Percentiles rank a stretch among this genome's conserved stretches.
Conservation (phyloP, 1,140 invertebrate genomes). For the Sinonovacula constricta region DNA sequence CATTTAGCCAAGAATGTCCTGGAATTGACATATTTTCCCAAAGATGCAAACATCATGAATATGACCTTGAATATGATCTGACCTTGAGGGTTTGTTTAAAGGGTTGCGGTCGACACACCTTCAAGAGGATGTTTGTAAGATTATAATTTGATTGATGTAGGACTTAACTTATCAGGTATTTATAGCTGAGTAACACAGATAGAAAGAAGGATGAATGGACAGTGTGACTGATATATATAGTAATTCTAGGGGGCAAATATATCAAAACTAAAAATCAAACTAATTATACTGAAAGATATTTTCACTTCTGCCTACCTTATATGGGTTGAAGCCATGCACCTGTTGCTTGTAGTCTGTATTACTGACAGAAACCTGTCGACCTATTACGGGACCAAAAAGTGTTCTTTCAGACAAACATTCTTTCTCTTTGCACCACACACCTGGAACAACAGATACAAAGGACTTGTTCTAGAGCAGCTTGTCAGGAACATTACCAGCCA, state of each 20-base stretch:
- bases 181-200: not conserved
- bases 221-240: not conserved
- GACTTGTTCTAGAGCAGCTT: too few relatives aligned
- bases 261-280: not conserved
- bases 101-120: too few relatives aligned
- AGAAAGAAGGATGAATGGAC: not conserved
- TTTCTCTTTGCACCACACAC: conserved; percentile 58
- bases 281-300: not conserved
- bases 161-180: not conserved
- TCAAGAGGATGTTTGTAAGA: not conserved
- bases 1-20: too few relatives aligned
- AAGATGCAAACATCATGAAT: too few relatives aligned
- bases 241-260: not conserved
- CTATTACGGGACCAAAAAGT: conserved; percentile 60
- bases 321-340: conserved; percentile 36
- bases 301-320: conserved; percentile 9
- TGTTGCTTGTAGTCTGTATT: conserved; percentile 21
- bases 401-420: conserved; percentile 56
- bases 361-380: conserved; percentile 5
- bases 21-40: too few relatives aligned
- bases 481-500: too few relatives aligned
- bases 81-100: too few relatives aligned
- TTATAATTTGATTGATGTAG: not conserved
- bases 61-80: too few relatives aligned
- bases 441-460: conserved; percentile 44